A percentile compares a stretch with the other conserved stretches of the same genome.
These are phyloP conservation scores for Macroteleia sp. DNA, from an alignment of 2,888 invertebrate species.

Conservation along the genomic window DNA sequence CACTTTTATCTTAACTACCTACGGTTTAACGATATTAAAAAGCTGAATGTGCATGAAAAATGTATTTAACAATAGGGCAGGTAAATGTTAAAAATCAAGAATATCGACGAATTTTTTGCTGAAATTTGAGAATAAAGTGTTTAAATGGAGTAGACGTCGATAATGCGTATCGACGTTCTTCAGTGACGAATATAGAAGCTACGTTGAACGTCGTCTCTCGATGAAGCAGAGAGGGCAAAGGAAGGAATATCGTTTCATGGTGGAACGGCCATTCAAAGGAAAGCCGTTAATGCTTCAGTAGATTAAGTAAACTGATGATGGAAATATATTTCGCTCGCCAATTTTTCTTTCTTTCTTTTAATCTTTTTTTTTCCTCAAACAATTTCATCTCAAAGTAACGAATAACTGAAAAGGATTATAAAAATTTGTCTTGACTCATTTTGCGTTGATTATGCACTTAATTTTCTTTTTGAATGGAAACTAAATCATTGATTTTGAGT, in stretches of 20 bases:
- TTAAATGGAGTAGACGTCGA: constrained; percentile 59
- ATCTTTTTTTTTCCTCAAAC: constrained; percentile 55
- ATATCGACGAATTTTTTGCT: constrained; percentile 46
- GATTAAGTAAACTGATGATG: constrained; percentile 64
- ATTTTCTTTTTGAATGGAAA: constrained; percentile 29
- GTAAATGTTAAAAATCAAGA: constrained; percentile 21
- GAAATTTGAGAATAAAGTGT: constrained; percentile 61
- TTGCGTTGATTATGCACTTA: constrained; percentile 59
- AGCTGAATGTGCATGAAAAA: constrained; percentile 27
- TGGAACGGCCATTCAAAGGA: constrained; percentile 61
- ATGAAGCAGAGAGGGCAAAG: constrained; percentile 31
- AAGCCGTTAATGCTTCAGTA: constrained; percentile 61
- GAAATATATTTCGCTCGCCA: constrained; percentile 56
- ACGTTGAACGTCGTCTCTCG: constrained; percentile 61
- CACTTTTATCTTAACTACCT: constrained; percentile 1
- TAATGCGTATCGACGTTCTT: constrained; percentile 64
- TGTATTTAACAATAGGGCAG: constrained; percentile 37
- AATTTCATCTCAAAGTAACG: constrained; percentile 46
- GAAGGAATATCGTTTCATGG: constrained; percentile 62
- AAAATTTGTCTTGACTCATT: constrained; percentile 65
- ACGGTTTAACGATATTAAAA: constrained; percentile 21
- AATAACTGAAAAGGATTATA: constrained; percentile 54
- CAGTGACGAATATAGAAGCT: constrained; percentile 61
- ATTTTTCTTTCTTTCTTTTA: constrained; percentile 60
- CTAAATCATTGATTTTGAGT: constrained; percentile 27